Percentiles rank a stretch among this genome's conserved stretches.
Conservation (phyloP, 2,113 vertebrate species). For the Dendrocopos noguchii region DNA sequence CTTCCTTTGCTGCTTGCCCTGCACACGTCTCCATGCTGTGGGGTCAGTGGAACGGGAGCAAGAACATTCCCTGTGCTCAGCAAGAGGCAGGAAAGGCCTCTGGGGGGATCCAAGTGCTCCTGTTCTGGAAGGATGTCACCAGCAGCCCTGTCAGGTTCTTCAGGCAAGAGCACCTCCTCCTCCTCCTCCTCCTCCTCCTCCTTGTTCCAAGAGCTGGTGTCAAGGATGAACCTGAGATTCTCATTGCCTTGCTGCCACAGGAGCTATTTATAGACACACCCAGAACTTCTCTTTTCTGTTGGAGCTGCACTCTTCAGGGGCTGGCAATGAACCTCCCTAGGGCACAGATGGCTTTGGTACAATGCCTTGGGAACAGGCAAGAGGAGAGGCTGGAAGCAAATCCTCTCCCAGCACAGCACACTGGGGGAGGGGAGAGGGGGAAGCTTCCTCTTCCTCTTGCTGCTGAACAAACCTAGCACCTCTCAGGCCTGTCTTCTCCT, state of each 20-base stretch:
- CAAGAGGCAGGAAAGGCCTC: not conserved
- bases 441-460: not conserved
- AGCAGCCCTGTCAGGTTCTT: not conserved
- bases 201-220: not conserved
- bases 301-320: not conserved
- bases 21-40: rapidly evolving
- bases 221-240: conserved; percentile 23
- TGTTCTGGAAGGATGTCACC: not conserved
- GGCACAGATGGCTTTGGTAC: not conserved
- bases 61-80: not conserved
- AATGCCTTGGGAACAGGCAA: rapidly evolving
- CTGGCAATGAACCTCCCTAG: not conserved
- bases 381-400: not conserved
- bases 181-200: not conserved
- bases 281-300: not conserved
- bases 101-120: not conserved
- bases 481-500: not conserved
- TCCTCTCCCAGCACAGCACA: not conserved
- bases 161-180: not conserved
- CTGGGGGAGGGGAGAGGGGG: not conserved
- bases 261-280: not conserved
- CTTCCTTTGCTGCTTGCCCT: not conserved
- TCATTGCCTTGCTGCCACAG: conserved; percentile 7
- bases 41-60: rapidly evolving
- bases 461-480: not conserved